Evolutionary conservation across 2,888 invertebrate species (phyloP).

Genomic region (Melanostoma mellinum): DNA sequence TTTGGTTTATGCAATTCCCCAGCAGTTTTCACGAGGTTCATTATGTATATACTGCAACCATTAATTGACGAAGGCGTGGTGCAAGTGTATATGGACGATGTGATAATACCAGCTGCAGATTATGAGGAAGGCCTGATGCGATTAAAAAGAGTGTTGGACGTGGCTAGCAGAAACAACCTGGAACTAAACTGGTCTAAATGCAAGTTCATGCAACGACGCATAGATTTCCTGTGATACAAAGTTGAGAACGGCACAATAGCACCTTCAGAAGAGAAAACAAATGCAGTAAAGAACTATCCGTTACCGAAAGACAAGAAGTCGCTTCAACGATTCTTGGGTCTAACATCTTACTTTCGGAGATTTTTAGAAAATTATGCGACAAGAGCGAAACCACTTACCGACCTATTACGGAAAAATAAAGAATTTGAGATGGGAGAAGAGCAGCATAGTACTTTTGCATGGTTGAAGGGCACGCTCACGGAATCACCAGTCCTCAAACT

Average conservation of each 20-base stretch:
- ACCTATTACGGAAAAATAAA: constrained; percentile 45
- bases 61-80: too few species aligned
- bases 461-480: constrained; percentile 8
- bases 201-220: too few species aligned
- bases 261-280: constrained; percentile 35
- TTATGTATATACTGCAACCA: too few species aligned
- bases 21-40: too few species aligned
- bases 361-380: constrained; percentile 41
- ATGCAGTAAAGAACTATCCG: constrained; percentile 27
- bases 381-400: constrained; percentile 68
- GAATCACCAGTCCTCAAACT: constrained; percentile 15
- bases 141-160: background rate
- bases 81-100: too few species aligned
- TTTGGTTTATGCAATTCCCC: too few species aligned
- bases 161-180: constrained; percentile 9
- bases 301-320: constrained; percentile 11
- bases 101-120: too few species aligned
- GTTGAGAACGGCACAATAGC: background rate
- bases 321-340: constrained; percentile 20
- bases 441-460: constrained; percentile 11
- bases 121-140: too few species aligned
- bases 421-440: constrained; percentile 45
- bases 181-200: too few species aligned
- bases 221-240: too few species aligned
- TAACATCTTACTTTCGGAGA: constrained; percentile 26